Base-by-base conservation (phyloP, 2,113 vertebrate species). In the Brachypodius melanocephalos region DNA sequence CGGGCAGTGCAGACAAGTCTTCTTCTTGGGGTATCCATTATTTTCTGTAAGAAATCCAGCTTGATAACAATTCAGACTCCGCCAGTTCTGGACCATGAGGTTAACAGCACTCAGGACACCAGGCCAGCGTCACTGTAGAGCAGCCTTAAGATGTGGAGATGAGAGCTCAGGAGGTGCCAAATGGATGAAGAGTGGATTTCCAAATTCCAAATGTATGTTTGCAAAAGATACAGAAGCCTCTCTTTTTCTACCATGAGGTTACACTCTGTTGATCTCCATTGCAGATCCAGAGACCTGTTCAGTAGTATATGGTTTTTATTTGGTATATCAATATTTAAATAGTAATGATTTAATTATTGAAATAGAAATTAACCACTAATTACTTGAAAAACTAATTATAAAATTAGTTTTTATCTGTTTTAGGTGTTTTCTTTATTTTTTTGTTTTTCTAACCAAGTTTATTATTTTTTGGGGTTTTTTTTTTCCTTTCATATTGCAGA, bases 361-460 rank as follows among this genome's bases (percentile, higher is more conserved):
- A 59, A 4, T n/a, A 40, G 32, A 62, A 91, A 8, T 36, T n/a
- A 13, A 6, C 36, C 6, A 29, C 3, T 46, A 68, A n/a, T 62
- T 91, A 28, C 49, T 85, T 85, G 12, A 57, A 57, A 89, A 78
- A 21, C 8, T 43, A 34, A 52, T 75, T 51, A 62, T 34, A 63
- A 67, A 65, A 31, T 16, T 48, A 18, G 3, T 29, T 68, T 85
- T 76, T 40, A n/a, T 48, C 15, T 88, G 3, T 48, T 73, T 76
- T 78, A 68, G 2, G 12, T 2, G 1, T 31, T 4, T 3, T 28
- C 9, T 45, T 45, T 48, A 17, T 3, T 0, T 32, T 19, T 21
- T 69, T 10, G 24, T 49, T 43, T 72, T 40, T 12, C 36, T 55
- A 8, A n/a, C 15, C 1, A 10, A 81, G 17, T 66, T 48, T 31